These are phyloP conservation scores for Pocillopora grandis DNA, from an alignment of 92 coral and sea anemone genomes.

Conservation along the genomic window DNA sequence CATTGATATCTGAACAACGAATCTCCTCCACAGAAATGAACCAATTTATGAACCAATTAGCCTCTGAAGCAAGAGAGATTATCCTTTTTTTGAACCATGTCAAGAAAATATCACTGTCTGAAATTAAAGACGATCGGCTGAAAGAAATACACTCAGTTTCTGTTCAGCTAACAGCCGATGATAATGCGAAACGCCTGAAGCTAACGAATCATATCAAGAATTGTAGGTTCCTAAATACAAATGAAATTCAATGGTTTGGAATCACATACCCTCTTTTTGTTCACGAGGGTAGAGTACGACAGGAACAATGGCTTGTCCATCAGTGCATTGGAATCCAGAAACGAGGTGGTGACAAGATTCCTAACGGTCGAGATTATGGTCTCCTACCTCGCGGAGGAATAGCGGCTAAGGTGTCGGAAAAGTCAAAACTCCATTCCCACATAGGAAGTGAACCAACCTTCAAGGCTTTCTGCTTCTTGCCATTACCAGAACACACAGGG, in stretches of 20 bases:
- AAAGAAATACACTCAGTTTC: conserved; percentile 53
- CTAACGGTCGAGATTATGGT: conserved; percentile 70
- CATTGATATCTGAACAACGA: conserved; percentile 57
- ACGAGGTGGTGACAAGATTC: conserved; percentile 25
- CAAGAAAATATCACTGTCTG: conserved; percentile 70
- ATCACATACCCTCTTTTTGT: conserved; percentile 66
- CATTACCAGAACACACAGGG: conserved; percentile 68
- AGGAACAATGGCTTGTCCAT: conserved; percentile 76
- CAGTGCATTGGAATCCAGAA: conserved; percentile 58
- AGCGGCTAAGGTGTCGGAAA: conserved; percentile 65
- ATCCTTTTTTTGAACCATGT: conserved; percentile 78
- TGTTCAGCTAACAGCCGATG: conserved; percentile 46
- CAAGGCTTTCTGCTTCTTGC: conserved; percentile 83
- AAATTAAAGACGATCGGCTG: conserved; percentile 50
- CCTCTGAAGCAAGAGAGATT: conserved; percentile 67
- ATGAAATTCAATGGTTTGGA: conserved; percentile 51
- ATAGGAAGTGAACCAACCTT: background rate
- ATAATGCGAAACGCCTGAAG: conserved; percentile 32
- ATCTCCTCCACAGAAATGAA: conserved; percentile 26
- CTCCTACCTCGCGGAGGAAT: conserved; percentile 89
- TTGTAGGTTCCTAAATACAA: conserved; percentile 40
- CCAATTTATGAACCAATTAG: conserved; percentile 45
- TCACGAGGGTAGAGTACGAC: conserved; percentile 25
- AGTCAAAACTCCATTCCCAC: too few species aligned
- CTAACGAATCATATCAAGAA: conserved; percentile 52